phyloP scores from a whole-genome alignment of 2,888 invertebrate genomes.

The Masnerella sp. region DNA sequence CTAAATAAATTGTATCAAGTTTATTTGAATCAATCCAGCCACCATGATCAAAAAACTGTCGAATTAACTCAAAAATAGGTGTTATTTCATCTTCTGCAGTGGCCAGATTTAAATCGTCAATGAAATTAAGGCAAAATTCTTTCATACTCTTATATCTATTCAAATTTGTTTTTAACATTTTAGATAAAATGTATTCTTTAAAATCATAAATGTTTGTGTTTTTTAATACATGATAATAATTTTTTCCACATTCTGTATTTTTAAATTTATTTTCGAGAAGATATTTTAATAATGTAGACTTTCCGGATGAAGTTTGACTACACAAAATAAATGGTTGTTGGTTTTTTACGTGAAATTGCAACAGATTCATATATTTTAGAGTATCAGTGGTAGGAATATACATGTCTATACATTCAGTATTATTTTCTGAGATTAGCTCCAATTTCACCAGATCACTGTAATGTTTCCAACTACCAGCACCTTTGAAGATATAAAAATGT shows the following conservation, averaged over 20 bases:
- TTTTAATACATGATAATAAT: constrained; percentile 79
- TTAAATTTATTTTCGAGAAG: constrained; percentile 78
- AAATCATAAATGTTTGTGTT: constrained; percentile 79
- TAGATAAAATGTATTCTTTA: constrained; percentile 79
- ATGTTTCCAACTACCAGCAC: constrained; percentile 80
- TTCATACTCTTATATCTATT: constrained; percentile 81
- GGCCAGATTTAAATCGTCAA: constrained; percentile 83
- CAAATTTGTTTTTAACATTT: constrained; percentile 78
- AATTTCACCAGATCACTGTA: constrained; percentile 80
- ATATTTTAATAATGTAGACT: constrained; percentile 80
- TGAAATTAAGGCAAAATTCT: constrained; percentile 81
- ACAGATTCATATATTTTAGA: constrained; percentile 79
- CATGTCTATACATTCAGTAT: constrained; percentile 66
- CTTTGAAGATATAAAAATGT: constrained; percentile 81
- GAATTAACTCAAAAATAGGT: constrained; percentile 81
- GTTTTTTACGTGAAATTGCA: constrained; percentile 79
- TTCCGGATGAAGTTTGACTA: constrained; percentile 83
- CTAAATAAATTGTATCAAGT: constrained; percentile 79
- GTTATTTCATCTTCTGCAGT: constrained; percentile 77
- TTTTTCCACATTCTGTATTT: constrained; percentile 78
- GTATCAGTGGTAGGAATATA: constrained; percentile 82
- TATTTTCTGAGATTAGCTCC: constrained; percentile 72
- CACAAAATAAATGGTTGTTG: constrained; percentile 80
- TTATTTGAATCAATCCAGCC: constrained; percentile 82
- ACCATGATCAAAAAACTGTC: constrained; percentile 82